Base-by-base conservation (phyloP, 2,113 vertebrate species). In the Psephotus haematonotus region DNA sequence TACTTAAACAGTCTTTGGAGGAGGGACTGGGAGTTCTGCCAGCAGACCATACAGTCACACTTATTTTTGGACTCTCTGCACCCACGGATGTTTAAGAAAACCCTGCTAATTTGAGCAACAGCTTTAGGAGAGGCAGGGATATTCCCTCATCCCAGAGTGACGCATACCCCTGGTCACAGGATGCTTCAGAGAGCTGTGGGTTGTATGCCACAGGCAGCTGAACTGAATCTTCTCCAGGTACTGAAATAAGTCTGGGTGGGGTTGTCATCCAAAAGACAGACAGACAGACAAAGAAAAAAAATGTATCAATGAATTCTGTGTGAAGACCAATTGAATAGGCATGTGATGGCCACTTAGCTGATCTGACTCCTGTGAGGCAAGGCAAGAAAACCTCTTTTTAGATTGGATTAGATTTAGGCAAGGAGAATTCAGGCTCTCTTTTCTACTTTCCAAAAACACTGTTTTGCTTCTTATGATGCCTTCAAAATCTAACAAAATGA, bases 11-110 rank as follows among this genome's bases (percentile, higher is more conserved):
- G 69, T 28, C 19, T 82, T 84, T 82, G 78, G 29, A 82, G 87
- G 82, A 94, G 65, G 67, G 39, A 60, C 65, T 59, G 39, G 57
- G 70, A 94, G 75, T 91, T 87, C 74, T 94, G 78, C 70, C 78
- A 87, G 78, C 43, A 79, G 52, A 50, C 52, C 57, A 17, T 9
- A 9, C 5, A 83, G 37, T 85, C 57, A 29, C 59, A 35, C 74
- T 90, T 87, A 68, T 68, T 96, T 96, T 85, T 82, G 62, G 65
- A 76, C 33, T 49, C 20, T 70, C 25, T 28, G 14, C 13, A 55
- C 41, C 57, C 47, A 33, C 1, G 1, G 28, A 46, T 63, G 35
- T 68, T 90, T 55, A 79, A 71, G 65, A 84, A 94, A 92, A 49
- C 4, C 18, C 37, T 75, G 24, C 33, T 81, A 71, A 89, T 62